Evolutionary conservation across 2,113 vertebrate genomes (phyloP).

Genomic region (Bubo bubo): DNA sequence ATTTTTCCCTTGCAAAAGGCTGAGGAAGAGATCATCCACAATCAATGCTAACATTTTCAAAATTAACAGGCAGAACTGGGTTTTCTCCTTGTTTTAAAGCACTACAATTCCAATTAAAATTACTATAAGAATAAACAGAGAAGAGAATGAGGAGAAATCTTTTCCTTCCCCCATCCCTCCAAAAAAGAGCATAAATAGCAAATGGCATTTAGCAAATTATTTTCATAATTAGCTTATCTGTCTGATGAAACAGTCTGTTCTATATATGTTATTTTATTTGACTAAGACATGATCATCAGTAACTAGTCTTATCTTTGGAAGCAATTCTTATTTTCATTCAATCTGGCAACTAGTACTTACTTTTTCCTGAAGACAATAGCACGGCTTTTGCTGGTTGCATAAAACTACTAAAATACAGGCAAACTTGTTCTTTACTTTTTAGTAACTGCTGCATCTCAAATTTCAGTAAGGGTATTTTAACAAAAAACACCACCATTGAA

Average conservation of each 20-base stretch:
- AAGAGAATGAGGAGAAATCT: not conserved
- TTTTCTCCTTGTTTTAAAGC: not conserved
- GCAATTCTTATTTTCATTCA: not conserved
- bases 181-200: conserved; percentile 26
- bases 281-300: not conserved
- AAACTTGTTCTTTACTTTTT: not conserved
- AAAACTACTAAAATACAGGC: not conserved
- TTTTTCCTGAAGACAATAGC: not conserved
- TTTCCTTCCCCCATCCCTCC: not conserved
- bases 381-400: not conserved
- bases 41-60: not conserved
- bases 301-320: not conserved
- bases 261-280: not conserved
- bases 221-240: conserved; percentile 11
- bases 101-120: not conserved
- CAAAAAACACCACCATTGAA: not conserved
- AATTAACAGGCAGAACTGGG: not conserved
- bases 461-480: not conserved
- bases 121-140: not conserved
- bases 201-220: conserved; percentile 12
- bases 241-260: conserved; percentile 28
- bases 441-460: not conserved
- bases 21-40: not conserved
- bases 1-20: not conserved
- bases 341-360: not conserved